Conservation (phyloP, 2,113 vertebrate species). For the Chloropsis hardwickii region DNA sequence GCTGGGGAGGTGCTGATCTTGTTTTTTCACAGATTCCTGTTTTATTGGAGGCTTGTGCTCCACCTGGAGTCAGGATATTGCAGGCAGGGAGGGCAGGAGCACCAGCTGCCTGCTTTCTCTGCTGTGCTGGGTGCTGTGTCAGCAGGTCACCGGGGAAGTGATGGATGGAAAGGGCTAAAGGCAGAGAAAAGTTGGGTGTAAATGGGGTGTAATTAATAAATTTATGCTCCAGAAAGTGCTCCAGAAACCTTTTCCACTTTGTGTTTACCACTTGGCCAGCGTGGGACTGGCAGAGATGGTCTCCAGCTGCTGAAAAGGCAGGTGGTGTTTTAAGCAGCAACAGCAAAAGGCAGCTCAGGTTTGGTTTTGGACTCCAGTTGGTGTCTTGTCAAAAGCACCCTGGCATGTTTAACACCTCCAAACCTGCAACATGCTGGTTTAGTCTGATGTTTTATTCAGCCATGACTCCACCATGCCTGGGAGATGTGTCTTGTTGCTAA, state of each 20-base stretch:
- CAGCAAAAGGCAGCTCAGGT: background rate
- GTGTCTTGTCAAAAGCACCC: background rate
- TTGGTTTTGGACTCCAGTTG: background rate
- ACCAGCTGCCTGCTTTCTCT: background rate
- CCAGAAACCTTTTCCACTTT: background rate
- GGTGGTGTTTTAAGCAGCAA: background rate
- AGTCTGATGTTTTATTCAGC: background rate
- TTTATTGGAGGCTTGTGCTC: conserved; percentile 60
- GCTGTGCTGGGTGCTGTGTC: background rate
- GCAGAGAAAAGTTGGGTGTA: background rate
- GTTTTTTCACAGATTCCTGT: conserved; percentile 65
- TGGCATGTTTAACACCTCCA: background rate
- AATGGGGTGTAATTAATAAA: background rate
- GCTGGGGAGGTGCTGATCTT: background rate
- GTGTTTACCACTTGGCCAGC: background rate
- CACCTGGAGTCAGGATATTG: background rate
- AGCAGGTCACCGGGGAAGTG: background rate
- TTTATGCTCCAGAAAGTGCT: background rate
- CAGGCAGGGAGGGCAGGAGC: background rate
- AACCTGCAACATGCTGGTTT: background rate
- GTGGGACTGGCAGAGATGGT: rapidly evolving
- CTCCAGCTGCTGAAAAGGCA: background rate
- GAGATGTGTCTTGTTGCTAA: background rate
- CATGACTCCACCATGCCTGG: rapidly evolving
- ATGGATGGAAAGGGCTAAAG: background rate